Conservation (phyloP, 2,113 vertebrate species). For the Hyperopisus bebe region DNA sequence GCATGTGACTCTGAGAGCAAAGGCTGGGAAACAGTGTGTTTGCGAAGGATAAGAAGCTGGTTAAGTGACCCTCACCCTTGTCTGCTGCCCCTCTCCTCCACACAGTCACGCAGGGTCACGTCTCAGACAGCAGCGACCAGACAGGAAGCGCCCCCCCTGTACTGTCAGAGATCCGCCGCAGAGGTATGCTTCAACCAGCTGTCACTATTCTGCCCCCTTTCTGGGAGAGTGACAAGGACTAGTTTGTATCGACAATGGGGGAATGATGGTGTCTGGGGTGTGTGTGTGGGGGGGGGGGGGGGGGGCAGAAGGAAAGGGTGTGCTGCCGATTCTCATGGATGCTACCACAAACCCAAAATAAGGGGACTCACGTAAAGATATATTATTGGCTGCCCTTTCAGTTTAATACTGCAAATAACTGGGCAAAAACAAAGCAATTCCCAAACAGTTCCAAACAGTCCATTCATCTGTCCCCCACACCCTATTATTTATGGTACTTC, state of each 20-base stretch:
- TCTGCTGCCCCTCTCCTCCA: neutral
- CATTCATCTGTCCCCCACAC: constrained; percentile 15
- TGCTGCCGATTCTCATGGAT: constrained; percentile 8
- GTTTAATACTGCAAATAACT: constrained; percentile 27
- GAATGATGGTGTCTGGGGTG: constrained; percentile 19
- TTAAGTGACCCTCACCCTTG: neutral
- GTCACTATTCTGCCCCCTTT: neutral
- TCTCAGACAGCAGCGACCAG: constrained; percentile 11
- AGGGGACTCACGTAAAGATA: neutral
- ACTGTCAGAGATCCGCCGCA: neutral
- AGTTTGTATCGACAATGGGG: constrained; percentile 21
- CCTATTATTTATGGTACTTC: constrained; percentile 10
- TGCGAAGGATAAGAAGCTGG: neutral
- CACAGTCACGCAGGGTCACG: constrained; percentile 25
- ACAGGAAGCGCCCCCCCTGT: constrained; percentile 19
- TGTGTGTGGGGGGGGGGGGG: neutral
- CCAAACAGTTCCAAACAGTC: constrained; percentile 20
- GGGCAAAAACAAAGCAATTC: constrained; percentile 26
- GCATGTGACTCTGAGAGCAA: constrained; percentile 10
- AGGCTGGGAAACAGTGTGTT: constrained; percentile 23
- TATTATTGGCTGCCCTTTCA: constrained; percentile 28
- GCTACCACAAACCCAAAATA: neutral
- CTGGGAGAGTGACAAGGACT: neutral
- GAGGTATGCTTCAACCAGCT: constrained; percentile 23
- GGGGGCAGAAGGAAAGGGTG: constrained; percentile 15